Conservation (phyloP, 1,140 invertebrate genomes). For the Telenomus remus region DNA sequence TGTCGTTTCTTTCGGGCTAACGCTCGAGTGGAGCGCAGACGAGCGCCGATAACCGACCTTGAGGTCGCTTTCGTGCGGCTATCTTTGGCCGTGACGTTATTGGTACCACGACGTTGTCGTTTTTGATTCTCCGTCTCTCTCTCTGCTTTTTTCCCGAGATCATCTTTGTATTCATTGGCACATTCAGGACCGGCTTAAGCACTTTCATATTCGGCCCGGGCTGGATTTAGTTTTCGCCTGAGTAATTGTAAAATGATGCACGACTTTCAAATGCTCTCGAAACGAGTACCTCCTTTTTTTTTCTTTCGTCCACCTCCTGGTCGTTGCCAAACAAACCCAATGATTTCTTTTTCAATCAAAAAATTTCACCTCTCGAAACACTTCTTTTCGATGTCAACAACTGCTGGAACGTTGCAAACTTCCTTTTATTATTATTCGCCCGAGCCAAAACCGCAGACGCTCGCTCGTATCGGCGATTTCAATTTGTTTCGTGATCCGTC, state of each 20-base stretch:
- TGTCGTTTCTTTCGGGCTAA: constrained; percentile 18
- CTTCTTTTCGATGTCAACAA: constrained; percentile 19
- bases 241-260: constrained; percentile 48
- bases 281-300: constrained; percentile 20
- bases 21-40: background rate
- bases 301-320: background rate
- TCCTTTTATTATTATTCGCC: constrained; percentile 26
- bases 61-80: constrained; percentile 46
- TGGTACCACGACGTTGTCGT: constrained; percentile 25
- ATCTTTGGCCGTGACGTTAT: constrained; percentile 39
- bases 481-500: too few relatives aligned
- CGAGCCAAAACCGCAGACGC: background rate
- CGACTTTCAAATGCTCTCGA: constrained; percentile 27
- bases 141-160: constrained; percentile 19
- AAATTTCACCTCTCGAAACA: constrained; percentile 36
- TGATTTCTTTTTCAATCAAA: constrained; percentile 33
- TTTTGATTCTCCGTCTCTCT: background rate
- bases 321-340: constrained; percentile 4
- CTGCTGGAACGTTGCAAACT: constrained; percentile 20
- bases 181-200: constrained; percentile 33
- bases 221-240: constrained; percentile 37
- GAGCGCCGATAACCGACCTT: constrained; percentile 35
- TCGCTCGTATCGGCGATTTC: too few relatives aligned
- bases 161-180: constrained; percentile 38
- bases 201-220: constrained; percentile 43